Evolutionary conservation across 2,113 vertebrate genomes (phyloP), one percentile per base, ranked within the genome.

Genomic region (Mastomys natalensis): DNA sequence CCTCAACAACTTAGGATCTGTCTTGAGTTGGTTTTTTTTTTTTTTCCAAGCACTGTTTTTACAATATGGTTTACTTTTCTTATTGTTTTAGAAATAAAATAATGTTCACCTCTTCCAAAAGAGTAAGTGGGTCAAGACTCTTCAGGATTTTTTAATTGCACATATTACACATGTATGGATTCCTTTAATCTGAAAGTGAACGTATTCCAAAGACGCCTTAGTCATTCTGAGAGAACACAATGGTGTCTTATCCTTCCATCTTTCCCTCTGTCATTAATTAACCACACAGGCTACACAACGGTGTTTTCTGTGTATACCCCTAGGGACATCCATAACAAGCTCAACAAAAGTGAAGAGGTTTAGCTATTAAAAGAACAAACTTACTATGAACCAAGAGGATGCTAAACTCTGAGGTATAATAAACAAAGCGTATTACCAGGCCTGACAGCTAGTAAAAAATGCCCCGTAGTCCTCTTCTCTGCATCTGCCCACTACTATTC

Each of bases 1-100:
- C 87, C 97, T 92, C 93, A 98, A 98, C 87, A 94, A 96, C 93
- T 97, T 97, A 88, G 40, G 72, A 62, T 94, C 96, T 68, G 77
- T 97, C 97, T 97, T 76, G 60, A 97, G 93, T 91, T 68, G 64
- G 6, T 64, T 64, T 29, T 64, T 10, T 66, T 66, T 68, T 98
- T 93, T 92, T 97, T 97, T 95, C 95, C 73, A 93, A 94, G 91
- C 96, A 95, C 86, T 0, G 45, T 96, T 96, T 96, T 97, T 91
- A 80, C 37, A 86, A 93, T 92, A 78, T 91, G 92, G 5, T 95
- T 92, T 91, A 89, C 88, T 91, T 6, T 85, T 96, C 94, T 80
- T 87, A 55, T 87, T 89, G 64, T 97, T 97, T 97, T 91, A 95
- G 92, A 97, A 97, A 97, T 96, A 97, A 98, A 97, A 96, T 93